Conservation (phyloP, 2,797 vertebrate species). For the Xerus rutilus region DNA sequence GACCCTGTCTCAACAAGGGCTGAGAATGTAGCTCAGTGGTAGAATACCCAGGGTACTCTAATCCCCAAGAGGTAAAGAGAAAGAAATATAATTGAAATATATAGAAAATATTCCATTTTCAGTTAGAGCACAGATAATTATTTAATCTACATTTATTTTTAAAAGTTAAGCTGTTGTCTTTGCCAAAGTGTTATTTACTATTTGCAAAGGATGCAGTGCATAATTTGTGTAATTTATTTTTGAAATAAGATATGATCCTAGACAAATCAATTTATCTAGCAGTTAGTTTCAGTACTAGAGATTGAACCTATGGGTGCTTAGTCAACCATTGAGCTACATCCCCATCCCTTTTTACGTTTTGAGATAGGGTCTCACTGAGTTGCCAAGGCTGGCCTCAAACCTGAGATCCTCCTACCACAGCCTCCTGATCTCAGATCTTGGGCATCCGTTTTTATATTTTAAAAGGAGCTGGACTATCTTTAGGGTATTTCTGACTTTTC, state of each 20-base stretch:
- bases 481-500: background rate
- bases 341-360: background rate
- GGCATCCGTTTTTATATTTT: background rate
- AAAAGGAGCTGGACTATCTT: conserved; percentile 20
- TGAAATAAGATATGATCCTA: background rate
- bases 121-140: background rate
- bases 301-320: too few relatives aligned
- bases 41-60: too few relatives aligned
- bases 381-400: background rate
- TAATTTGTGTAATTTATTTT: background rate
- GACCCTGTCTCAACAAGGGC: too few relatives aligned
- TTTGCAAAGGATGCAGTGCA: background rate
- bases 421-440: background rate
- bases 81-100: background rate
- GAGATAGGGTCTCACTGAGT: background rate
- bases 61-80: too few relatives aligned
- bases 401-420: background rate
- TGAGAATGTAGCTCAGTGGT: too few relatives aligned
- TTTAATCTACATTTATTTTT: background rate
- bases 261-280: background rate
- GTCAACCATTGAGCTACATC: too few relatives aligned
- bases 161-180: background rate
- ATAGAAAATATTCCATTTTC: background rate
- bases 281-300: background rate
- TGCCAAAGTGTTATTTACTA: background rate